A percentile compares a stretch with the other conserved stretches of the same genome.
These are phyloP conservation scores for Drosophila baimaii DNA, from an alignment of 1,140 invertebrate species.

Conservation along the genomic window DNA sequence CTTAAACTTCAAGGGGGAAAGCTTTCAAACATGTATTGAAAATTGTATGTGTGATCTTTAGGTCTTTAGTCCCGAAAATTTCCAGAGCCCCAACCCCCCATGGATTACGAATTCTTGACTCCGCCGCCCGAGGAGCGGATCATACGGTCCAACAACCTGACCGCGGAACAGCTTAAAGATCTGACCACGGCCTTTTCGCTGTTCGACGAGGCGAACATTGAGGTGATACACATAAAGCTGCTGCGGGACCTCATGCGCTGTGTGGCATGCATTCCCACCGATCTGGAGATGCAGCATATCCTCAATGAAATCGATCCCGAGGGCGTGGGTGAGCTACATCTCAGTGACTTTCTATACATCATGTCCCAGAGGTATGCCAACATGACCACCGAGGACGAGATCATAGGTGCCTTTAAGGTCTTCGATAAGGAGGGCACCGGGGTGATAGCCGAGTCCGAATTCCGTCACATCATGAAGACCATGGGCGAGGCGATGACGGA, in stretches of 20 bases:
- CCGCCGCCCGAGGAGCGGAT: slow-evolving; percentile 60
- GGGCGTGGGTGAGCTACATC: slow-evolving; percentile 36
- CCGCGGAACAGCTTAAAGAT: slow-evolving; percentile 43
- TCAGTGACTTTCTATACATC: slow-evolving; percentile 58
- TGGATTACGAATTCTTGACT: slow-evolving; percentile 60
- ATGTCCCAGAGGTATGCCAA: slow-evolving; percentile 54
- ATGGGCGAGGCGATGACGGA: slow-evolving; percentile 53
- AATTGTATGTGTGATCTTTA: slow-evolving; percentile 4
- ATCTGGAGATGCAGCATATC: slow-evolving; percentile 44
- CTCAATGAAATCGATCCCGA: slow-evolving; percentile 55
- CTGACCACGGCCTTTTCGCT: slow-evolving; percentile 47
- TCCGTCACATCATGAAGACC: slow-evolving; percentile 54
- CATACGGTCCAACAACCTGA: slow-evolving; percentile 35
- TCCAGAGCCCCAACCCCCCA: slow-evolving; percentile 8
- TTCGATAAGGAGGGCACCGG: slow-evolving; percentile 57
- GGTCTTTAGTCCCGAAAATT: slow-evolving; percentile 1
- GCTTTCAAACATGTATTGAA: background rate
- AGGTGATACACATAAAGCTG: slow-evolving; percentile 44
- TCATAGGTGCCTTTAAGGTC: slow-evolving; percentile 58
- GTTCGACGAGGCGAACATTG: slow-evolving; percentile 23
- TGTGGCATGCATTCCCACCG: slow-evolving; percentile 46
- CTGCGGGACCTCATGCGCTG: slow-evolving; percentile 35
- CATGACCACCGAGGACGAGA: slow-evolving; percentile 58
- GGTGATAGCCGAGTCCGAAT: slow-evolving; percentile 52
- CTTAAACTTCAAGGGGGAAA: slow-evolving; percentile 1